Evolutionary conservation across 1,140 invertebrate genomes (phyloP).

Genomic region (Tetragonula clypearis): DNA sequence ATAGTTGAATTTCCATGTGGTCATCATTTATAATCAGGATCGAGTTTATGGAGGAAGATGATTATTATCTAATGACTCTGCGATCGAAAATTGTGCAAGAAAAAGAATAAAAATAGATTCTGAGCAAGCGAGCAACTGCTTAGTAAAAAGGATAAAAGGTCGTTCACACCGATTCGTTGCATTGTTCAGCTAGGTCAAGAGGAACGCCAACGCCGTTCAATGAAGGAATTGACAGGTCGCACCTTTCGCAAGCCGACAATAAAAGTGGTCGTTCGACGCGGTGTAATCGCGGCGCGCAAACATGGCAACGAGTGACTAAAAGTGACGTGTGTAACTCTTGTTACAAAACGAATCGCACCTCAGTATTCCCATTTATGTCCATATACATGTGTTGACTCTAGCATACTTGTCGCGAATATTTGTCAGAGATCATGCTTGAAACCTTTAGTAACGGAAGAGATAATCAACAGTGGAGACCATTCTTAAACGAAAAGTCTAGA

Average conservation of each 20-base stretch:
- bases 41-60: background rate
- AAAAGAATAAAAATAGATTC: no score
- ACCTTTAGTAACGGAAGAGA: background rate
- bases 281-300: slow-evolving; percentile 30
- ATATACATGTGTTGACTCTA: slow-evolving; percentile 11
- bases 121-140: slow-evolving; percentile 1
- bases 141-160: slow-evolving; percentile 23
- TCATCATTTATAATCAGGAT: no score
- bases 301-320: background rate
- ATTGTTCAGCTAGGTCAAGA: slow-evolving; percentile 62
- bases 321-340: background rate
- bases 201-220: slow-evolving; percentile 58
- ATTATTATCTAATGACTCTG: background rate
- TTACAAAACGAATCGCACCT: slow-evolving; percentile 22
- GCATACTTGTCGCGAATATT: background rate
- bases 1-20: no score
- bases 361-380: slow-evolving; percentile 5
- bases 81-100: background rate
- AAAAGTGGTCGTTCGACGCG: slow-evolving; percentile 64
- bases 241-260: slow-evolving; percentile 63
- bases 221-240: slow-evolving; percentile 53
- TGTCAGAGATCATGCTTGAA: background rate
- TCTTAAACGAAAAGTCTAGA: background rate
- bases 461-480: background rate
- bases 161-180: slow-evolving; percentile 60